phyloP scores from a whole-genome alignment of 2,888 invertebrate species.

The Aethes cnicana region DNA sequence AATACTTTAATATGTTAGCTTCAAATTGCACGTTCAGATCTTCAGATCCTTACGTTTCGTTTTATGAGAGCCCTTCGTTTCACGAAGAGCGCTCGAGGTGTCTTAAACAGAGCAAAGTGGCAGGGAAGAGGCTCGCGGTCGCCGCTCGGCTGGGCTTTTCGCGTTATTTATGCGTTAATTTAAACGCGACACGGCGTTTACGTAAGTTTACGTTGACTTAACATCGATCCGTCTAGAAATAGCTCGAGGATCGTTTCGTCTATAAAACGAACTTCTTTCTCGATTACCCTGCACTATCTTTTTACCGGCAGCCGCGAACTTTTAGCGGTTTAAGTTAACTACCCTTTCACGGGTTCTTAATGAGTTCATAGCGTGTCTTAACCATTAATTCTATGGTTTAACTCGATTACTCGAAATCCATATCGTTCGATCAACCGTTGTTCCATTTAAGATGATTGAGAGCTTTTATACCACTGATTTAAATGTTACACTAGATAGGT shows the following conservation, averaged over 20 bases:
- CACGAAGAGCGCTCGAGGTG: slow-evolving; percentile 12
- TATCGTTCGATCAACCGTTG: slow-evolving; percentile 24
- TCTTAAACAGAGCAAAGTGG: neutral
- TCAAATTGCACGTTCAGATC: neutral
- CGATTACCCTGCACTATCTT: slow-evolving; percentile 21
- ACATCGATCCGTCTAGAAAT: slow-evolving; percentile 27
- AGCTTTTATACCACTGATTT: too few relatives aligned
- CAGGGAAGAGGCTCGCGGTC: neutral
- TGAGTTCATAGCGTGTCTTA: slow-evolving; percentile 20
- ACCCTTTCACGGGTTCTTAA: slow-evolving; percentile 9
- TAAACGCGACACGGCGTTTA: slow-evolving; percentile 10
- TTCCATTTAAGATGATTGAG: slow-evolving; percentile 22
- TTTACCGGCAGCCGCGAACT: neutral
- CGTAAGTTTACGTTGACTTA: slow-evolving; percentile 19
- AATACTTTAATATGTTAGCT: neutral
- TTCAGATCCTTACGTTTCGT: slow-evolving; percentile 2
- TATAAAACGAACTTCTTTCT: slow-evolving; percentile 20
- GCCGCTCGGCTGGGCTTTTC: slow-evolving; percentile 1
- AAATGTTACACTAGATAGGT: too few relatives aligned
- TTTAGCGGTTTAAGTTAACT: neutral
- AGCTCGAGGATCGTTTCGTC: slow-evolving; percentile 6
- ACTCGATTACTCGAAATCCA: slow-evolving; percentile 14
- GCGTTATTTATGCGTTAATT: slow-evolving; percentile 8
- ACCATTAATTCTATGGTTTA: slow-evolving; percentile 6
- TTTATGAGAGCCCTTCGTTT: slow-evolving; percentile 12